A percentile compares a stretch with the other conserved stretches of the same genome.
Conservation (phyloP, 1,140 invertebrate species). For the Heliconius himera region DNA sequence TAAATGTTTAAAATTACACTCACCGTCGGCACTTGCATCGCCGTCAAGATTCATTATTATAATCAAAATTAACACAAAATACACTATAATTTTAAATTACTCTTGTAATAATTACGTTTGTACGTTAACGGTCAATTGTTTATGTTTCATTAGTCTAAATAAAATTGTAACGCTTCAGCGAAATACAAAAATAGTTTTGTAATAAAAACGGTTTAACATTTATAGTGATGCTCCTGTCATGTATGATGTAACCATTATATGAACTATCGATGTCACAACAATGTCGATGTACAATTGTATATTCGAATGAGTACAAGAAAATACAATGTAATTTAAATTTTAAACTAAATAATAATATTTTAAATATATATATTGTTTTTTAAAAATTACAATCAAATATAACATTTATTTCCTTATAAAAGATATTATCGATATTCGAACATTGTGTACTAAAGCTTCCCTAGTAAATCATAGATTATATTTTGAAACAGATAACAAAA, state of each 20-base stretch:
- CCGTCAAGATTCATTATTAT: constrained; percentile 61
- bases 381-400: neutral
- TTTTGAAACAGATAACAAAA: neutral
- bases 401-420: too few relatives aligned
- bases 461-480: constrained; percentile 8
- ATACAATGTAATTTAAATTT: too few relatives aligned
- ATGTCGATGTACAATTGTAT: neutral
- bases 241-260: neutral
- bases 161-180: constrained; percentile 61
- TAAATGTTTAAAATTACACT: constrained; percentile 55
- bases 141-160: constrained; percentile 64
- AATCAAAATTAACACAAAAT: constrained; percentile 34
- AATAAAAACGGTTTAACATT: constrained; percentile 62
- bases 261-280: constrained; percentile 20
- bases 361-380: too few relatives aligned
- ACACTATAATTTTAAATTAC: constrained; percentile 30
- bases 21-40: constrained; percentile 63
- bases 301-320: neutral
- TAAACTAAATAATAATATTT: too few relatives aligned
- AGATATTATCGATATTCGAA: neutral
- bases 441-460: neutral
- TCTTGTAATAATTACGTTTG: constrained; percentile 35
- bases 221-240: constrained; percentile 40
- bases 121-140: constrained; percentile 57
- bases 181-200: constrained; percentile 65